Evolutionary conservation across 2,888 invertebrate species (phyloP).

Genomic region (Agriopis aurantiaria): DNA sequence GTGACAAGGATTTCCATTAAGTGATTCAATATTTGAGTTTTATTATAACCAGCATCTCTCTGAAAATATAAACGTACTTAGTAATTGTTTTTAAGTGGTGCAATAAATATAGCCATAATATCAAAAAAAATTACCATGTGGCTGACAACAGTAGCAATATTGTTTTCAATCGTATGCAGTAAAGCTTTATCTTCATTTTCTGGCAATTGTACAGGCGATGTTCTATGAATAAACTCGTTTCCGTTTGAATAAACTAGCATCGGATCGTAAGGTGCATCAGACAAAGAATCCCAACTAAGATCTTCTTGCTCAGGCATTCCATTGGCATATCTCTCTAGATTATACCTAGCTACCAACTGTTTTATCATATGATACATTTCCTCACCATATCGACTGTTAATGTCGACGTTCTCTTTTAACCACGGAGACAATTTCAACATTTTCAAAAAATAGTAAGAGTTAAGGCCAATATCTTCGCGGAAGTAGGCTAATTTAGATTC

Average conservation of each 20-base stretch:
- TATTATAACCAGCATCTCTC: conserved; percentile 70
- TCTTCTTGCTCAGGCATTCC: conserved; percentile 86
- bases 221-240: conserved; percentile 86
- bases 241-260: conserved; percentile 88
- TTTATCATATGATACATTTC: conserved; percentile 88
- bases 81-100: conserved; percentile 19
- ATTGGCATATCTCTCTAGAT: conserved; percentile 90
- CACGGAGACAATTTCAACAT: conserved; percentile 86
- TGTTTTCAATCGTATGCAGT: conserved; percentile 71
- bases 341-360: conserved; percentile 89
- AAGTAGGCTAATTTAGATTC: conserved; percentile 89
- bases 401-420: conserved; percentile 73
- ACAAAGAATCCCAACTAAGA: conserved; percentile 81
- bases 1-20: conserved; percentile 75
- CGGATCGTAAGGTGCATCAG: conserved; percentile 86
- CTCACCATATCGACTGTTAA: conserved; percentile 86
- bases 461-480: conserved; percentile 90
- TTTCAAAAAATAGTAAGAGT: conserved; percentile 87
- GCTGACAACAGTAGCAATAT: conserved; percentile 60
- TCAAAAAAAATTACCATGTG: conserved; percentile 66
- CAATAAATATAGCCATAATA: background rate
- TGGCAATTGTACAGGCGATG: conserved; percentile 69
- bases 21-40: conserved; percentile 75
- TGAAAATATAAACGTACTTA: conserved; percentile 58
- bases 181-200: conserved; percentile 63